These are phyloP conservation scores for Drosophila sordidula DNA, from an alignment of 2,888 invertebrate genomes.

Conservation along the genomic window DNA sequence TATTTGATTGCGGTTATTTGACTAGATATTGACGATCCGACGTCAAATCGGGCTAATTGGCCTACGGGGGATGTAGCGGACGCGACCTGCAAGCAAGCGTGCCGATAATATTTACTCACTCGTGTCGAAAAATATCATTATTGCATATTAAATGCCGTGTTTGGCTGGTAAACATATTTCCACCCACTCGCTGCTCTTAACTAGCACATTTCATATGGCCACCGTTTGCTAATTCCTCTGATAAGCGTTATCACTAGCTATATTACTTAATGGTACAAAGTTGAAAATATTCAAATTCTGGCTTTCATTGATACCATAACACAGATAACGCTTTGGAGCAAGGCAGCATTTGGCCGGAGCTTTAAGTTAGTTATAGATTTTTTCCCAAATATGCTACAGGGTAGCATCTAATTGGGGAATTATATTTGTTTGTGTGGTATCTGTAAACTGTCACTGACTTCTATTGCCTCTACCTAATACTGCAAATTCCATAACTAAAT, in stretches of 20 bases:
- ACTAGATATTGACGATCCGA: conserved; percentile 1
- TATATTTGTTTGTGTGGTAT: too few species aligned
- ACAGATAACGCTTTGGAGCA: conserved; percentile 43
- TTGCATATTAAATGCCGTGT: conserved; percentile 36
- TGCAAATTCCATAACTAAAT: background rate
- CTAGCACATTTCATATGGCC: conserved; percentile 11
- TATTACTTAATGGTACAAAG: conserved; percentile 16
- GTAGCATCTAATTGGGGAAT: too few species aligned
- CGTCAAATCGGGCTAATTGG: background rate
- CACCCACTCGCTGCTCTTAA: background rate
- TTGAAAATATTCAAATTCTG: background rate
- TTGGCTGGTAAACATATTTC: background rate
- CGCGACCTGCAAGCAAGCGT: background rate
- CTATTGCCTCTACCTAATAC: too few species aligned
- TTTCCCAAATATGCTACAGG: too few species aligned
- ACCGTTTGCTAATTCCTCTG: conserved; percentile 32
- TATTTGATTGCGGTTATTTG: conserved; percentile 1
- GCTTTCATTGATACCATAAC: conserved; percentile 49
- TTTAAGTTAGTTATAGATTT: conserved; percentile 15
- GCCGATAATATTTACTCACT: background rate
- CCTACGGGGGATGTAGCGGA: background rate
- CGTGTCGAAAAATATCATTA: conserved; percentile 17
- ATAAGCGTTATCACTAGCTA: conserved; percentile 52
- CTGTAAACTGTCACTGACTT: too few species aligned
- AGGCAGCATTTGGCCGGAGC: conserved; percentile 6